Base-by-base conservation (phyloP, 2,113 vertebrate species). In the Puma concolor region DNA sequence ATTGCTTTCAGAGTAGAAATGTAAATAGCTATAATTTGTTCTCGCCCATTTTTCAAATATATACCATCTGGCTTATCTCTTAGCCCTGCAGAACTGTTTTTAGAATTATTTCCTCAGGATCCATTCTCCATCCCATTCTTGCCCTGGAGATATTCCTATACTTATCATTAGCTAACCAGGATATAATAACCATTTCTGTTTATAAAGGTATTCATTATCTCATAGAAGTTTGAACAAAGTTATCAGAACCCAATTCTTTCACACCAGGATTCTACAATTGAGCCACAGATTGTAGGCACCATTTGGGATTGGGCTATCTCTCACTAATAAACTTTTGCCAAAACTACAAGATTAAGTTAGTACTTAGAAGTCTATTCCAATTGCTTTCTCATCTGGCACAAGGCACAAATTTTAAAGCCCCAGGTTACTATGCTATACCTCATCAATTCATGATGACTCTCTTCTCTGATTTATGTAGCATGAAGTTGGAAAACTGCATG, bases 1-100 rank as follows among this genome's bases (percentile, higher is more conserved):
- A 82, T 36, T 95, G 89, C 84, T 66, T 89, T 95, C 82, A 64
- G 52, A 96, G 89, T 15, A 95, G 4, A 66, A 81, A 96, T 86
- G 88, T 95, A 27, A 84, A 96, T 11, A 72, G 88, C 80, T 88
- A 15, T 10, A 88, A 3, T 93, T 93, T 95, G 88, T 97, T 77
- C 4, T 76, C 66, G 2, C 50, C 33, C 14, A 41, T 87, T 97
- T 79, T 94, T 44, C 15, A 91, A 64, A 23, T 81, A 50, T 41
- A 38, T 83, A 17, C 52, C 88, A 88, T 93, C 44, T 23, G 57
- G 66, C 29, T 93, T 87, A 88, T 88, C 36, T n/a, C 10, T 92
- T 84, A 76, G n/a, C 52, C 38, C 54, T 69, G 31, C 16, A 77
- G 52, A 77, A 86, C 7, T 27, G 25, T 29, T 76, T 69, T 71